Base-by-base conservation (phyloP, 2,113 vertebrate species). In the Chrysochloris asiatica region DNA sequence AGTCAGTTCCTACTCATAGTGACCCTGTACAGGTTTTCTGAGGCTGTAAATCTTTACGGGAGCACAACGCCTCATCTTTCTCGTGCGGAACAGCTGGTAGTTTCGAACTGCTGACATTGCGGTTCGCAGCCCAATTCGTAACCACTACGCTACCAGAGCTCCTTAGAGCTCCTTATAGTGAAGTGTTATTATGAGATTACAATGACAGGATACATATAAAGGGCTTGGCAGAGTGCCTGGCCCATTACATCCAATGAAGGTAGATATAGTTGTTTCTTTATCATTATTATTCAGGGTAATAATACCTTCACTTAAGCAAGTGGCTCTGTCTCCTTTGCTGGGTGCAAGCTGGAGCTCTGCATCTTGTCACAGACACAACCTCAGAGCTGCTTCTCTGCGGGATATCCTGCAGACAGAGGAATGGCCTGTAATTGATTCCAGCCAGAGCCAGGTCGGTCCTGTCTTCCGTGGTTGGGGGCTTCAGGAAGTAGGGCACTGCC, bases 331-430 rank as follows among this genome's bases (percentile, higher is more conserved):
- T 67, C 48, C 22, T 83, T 21, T 28, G 26, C 45, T 76, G 38
- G 82, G 82, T 87, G 90, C 38, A 26, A 56, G 33, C 45, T 36
- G 14, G 52, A 77, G 87, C 61, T 89, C 95, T 96, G 96, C n/a
- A 30, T 93, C 93, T 92, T 92, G 92, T 96, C 96, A 96, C n/a
- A 81, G 89, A 95, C 96, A 96, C 96, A 36, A n/a, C 84, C 87
- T 38, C n/a, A n/a, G 84, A 82, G 67, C 95, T 94, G 89, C 67
- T 92, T 89, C 91, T 77, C 75, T 1, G 0, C 71, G 5, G 71
- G 93, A 75, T 21, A 54, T 76, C 30, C 0, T 17, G 80, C 50
- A 2, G n/a, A 47, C 65, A 1, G 67, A 72, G 41, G 21, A 81
- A 90, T 54, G 78, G 91, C 63, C 94, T 93, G 52, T 93, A 92